Conservation (phyloP, 1,140 invertebrate species). For the Cydia splendana region DNA sequence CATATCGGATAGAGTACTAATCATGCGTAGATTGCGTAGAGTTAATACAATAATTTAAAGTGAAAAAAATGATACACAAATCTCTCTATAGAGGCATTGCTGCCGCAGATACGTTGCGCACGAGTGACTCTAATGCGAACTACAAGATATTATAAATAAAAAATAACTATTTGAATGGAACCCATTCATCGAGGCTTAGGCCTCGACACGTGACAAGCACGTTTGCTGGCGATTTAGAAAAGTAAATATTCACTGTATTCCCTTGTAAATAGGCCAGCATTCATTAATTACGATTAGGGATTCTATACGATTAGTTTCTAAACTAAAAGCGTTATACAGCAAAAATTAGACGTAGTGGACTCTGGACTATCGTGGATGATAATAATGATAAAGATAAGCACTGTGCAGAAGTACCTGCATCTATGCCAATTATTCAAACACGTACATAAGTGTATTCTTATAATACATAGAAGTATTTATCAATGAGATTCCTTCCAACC, state of each 20-base stretch:
- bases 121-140: conserved; percentile 18
- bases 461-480: too few species aligned
- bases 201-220: neutral
- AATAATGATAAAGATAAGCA: too few species aligned
- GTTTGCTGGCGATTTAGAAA: neutral
- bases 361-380: too few species aligned
- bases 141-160: conserved; percentile 6
- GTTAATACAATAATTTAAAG: conserved; percentile 9
- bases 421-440: too few species aligned
- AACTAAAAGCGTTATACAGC: too few species aligned
- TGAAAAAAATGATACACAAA: neutral
- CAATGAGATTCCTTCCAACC: neutral
- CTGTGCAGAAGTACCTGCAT: too few species aligned
- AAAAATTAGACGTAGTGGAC: too few species aligned
- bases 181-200: conserved; percentile 6
- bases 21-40: conserved; percentile 4
- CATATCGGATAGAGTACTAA: neutral
- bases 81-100: conserved; percentile 17
- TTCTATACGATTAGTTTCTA: neutral
- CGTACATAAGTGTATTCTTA: too few species aligned
- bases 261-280: neutral
- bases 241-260: neutral
- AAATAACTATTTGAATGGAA: conserved; percentile 1
- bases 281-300: neutral
- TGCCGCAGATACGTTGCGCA: conserved; percentile 1